Evolutionary conservation across 2,113 vertebrate genomes (phyloP).

Genomic region (Cebidichthys violaceus): DNA sequence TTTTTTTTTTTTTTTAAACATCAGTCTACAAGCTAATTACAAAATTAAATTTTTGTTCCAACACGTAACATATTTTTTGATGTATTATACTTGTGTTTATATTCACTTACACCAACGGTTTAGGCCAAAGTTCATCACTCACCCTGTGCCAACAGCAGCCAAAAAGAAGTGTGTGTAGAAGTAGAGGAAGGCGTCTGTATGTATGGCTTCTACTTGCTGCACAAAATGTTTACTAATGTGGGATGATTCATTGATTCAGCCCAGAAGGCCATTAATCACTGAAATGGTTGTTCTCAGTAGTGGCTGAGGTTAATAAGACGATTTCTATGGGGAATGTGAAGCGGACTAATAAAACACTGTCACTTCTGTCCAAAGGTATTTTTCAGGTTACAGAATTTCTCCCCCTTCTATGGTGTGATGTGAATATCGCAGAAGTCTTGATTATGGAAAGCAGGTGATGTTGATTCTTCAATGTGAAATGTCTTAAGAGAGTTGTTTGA

Average conservation of each 20-base stretch:
- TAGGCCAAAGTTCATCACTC: neutral
- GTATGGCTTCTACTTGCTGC: constrained; percentile 20
- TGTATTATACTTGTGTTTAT: constrained; percentile 2
- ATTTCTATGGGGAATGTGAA: constrained; percentile 62
- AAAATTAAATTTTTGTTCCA: neutral
- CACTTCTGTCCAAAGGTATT: neutral
- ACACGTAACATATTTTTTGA: neutral
- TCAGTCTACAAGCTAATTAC: neutral
- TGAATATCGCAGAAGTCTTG: constrained; percentile 4
- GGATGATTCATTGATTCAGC: constrained; percentile 60
- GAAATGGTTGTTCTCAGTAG: constrained; percentile 52
- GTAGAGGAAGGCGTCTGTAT: constrained; percentile 24
- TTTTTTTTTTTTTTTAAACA: constrained; percentile 2
- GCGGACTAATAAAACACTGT: constrained; percentile 38
- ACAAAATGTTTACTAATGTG: constrained; percentile 63
- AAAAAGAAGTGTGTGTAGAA: neutral
- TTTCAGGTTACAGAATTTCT: neutral
- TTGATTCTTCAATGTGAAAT: neutral
- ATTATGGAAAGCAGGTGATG: constrained; percentile 10
- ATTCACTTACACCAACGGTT: constrained; percentile 8
- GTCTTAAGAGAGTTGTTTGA: neutral
- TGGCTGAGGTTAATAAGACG: constrained; percentile 46
- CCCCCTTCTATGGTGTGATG: neutral
- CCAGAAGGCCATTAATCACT: constrained; percentile 54
- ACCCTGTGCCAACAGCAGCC: constrained; percentile 12